Evolutionary conservation across 2,888 invertebrate genomes (phyloP).

Genomic region (Stenchaetothrips biformis): DNA sequence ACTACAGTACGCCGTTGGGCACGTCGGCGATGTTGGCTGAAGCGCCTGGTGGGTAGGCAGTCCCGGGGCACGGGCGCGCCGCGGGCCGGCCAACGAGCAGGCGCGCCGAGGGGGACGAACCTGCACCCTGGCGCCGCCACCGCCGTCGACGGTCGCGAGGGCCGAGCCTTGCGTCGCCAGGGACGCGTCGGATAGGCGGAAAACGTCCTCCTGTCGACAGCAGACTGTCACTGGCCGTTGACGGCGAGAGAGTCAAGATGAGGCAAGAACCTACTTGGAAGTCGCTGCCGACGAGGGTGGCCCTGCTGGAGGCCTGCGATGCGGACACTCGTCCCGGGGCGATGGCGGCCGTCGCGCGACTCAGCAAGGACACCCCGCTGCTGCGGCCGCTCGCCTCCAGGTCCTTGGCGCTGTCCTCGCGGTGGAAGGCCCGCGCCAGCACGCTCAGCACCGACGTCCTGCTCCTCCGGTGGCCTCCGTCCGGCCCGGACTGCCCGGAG

Average conservation of each 20-base stretch:
- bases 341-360: background rate
- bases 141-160: background rate
- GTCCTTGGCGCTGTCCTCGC: background rate
- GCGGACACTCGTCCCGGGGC: background rate
- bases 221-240: too few species aligned
- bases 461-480: background rate
- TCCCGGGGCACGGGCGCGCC: background rate
- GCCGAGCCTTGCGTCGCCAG: background rate
- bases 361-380: conserved; percentile 4
- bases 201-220: background rate
- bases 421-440: conserved; percentile 1
- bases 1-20: too few species aligned
- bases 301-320: conserved; percentile 6
- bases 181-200: background rate
- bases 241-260: background rate
- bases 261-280: background rate
- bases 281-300: background rate
- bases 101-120: background rate
- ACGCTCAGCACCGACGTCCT: conserved; percentile 11
- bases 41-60: background rate
- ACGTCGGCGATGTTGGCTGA: background rate
- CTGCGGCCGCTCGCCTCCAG: conserved; percentile 8
- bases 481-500: background rate
- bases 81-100: background rate
- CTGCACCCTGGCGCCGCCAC: background rate